Conservation (phyloP, 37 sponge, comb jelly and placozoan species). For the Haliclona indistincta region DNA sequence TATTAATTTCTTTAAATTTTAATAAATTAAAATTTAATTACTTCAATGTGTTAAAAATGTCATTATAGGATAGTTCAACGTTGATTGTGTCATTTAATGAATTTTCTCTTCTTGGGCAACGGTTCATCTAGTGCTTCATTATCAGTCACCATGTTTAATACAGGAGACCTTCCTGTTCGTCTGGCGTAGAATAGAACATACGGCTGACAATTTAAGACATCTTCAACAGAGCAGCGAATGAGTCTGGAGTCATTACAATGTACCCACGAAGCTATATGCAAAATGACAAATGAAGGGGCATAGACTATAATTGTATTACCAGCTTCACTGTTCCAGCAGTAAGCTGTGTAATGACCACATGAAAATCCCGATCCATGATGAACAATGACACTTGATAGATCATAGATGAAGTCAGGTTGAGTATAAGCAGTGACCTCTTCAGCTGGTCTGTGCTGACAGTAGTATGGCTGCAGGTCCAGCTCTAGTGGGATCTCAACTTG, state of each 20-base stretch:
- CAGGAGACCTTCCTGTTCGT: slow-evolving; percentile 25
- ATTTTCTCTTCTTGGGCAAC: no score
- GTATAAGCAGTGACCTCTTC: background rate
- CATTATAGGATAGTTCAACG: no score
- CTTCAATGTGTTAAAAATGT: no score
- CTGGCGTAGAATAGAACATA: slow-evolving; percentile 75
- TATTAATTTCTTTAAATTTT: no score
- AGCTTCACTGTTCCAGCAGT: slow-evolving; percentile 62
- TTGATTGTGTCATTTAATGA: no score
- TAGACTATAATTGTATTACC: slow-evolving; percentile 1
- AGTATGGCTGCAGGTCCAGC: slow-evolving; percentile 53
- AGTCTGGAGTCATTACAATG: slow-evolving; percentile 77
- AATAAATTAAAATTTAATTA: background rate
- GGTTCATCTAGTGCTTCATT: no score
- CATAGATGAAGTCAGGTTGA: slow-evolving; percentile 32
- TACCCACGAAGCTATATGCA: slow-evolving; percentile 64
- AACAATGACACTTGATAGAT: slow-evolving; percentile 68
- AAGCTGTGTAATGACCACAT: slow-evolving; percentile 77
- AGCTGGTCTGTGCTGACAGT: background rate
- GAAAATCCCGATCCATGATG: slow-evolving; percentile 71
- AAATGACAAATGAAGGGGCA: background rate
- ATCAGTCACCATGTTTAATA: background rate
- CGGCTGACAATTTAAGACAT: slow-evolving; percentile 56
- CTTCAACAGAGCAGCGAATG: slow-evolving; percentile 33
- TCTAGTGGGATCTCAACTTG: slow-evolving; percentile 62